phyloP scores from a whole-genome alignment of 2,113 vertebrate species.

The Strix uralensis region DNA sequence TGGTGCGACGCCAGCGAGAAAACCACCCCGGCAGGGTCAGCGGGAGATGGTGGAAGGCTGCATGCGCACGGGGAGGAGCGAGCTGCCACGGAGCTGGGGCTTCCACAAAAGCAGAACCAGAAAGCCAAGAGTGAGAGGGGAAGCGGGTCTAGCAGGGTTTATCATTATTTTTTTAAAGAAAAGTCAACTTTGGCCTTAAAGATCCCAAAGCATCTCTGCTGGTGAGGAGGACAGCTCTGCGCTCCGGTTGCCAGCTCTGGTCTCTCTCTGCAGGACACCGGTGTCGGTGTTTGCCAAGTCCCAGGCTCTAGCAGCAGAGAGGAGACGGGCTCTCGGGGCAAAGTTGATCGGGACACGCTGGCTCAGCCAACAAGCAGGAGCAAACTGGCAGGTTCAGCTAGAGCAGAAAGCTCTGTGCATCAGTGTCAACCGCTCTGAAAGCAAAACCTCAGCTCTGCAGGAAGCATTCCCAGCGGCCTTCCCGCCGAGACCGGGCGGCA shows the following conservation, averaged over 20 bases:
- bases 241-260: background rate
- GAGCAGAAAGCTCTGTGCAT: background rate
- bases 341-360: background rate
- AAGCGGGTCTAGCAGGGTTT: background rate
- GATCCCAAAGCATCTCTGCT: background rate
- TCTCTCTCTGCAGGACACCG: background rate
- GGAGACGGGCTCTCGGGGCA: background rate
- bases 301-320: background rate
- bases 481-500: background rate
- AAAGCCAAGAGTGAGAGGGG: background rate
- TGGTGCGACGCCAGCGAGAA: accelerated
- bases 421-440: background rate
- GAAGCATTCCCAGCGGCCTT: background rate
- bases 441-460: background rate
- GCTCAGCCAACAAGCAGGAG: slow-evolving; percentile 31
- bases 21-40: background rate
- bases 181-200: slow-evolving; percentile 25
- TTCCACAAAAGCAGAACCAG: background rate
- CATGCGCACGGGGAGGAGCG: background rate
- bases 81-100: background rate
- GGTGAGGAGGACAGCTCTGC: background rate
- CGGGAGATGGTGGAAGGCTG: background rate
- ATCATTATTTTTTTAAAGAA: background rate
- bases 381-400: background rate
- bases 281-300: accelerated